Conservation (phyloP, 2,113 vertebrate species). For the Junco hyemalis region DNA sequence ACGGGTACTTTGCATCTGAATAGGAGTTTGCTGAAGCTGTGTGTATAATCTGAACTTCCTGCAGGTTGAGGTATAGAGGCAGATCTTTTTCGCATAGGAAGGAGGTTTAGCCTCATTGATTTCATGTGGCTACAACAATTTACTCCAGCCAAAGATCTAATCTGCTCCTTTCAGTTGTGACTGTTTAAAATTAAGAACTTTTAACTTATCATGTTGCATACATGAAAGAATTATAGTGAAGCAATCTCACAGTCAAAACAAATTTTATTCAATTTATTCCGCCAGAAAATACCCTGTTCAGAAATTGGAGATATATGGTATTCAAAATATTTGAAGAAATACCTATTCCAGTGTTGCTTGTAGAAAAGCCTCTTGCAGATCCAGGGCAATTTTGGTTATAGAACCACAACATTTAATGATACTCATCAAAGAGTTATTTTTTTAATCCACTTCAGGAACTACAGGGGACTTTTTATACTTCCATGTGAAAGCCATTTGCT, state of each 20-base stretch:
- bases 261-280: background rate
- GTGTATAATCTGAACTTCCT: background rate
- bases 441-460: background rate
- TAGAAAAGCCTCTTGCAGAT: background rate
- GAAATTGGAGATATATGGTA: background rate
- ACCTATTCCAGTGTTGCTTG: background rate
- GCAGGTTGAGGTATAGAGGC: background rate
- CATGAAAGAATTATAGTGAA: background rate
- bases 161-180: background rate
- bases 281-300: background rate
- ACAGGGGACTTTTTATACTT: background rate
- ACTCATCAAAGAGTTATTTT: background rate
- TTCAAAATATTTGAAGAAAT: background rate
- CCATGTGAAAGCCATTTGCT: background rate
- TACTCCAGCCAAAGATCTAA: background rate
- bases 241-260: background rate
- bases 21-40: background rate
- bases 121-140: background rate
- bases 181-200: background rate
- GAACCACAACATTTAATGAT: conserved; percentile 1
- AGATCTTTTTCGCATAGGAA: background rate
- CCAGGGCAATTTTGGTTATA: background rate
- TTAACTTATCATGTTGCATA: background rate
- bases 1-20: background rate
- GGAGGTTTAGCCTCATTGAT: background rate